Evolutionary conservation across 2,113 vertebrate species (phyloP).

Genomic region (Sturnira hondurensis): DNA sequence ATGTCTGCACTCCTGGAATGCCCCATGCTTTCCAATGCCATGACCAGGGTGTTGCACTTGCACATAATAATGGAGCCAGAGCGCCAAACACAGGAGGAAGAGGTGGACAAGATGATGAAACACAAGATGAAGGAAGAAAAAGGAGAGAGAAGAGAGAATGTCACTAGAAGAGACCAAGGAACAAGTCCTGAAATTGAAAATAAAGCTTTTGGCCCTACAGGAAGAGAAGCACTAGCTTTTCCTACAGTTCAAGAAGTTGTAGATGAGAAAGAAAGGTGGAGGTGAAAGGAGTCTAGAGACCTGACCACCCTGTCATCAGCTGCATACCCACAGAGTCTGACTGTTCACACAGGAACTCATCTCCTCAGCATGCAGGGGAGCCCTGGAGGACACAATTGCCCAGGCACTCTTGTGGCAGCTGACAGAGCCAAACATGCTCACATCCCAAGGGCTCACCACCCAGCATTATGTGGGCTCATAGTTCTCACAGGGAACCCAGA

Average conservation of each 20-base stretch:
- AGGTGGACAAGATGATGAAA: slow-evolving; percentile 74
- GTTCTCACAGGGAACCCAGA: slow-evolving; percentile 85
- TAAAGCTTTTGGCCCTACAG: slow-evolving; percentile 89
- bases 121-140: slow-evolving; percentile 80
- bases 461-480: slow-evolving; percentile 85
- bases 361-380: slow-evolving; percentile 91
- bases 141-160: slow-evolving; percentile 89
- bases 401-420: slow-evolving; percentile 82
- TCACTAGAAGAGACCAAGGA: slow-evolving; percentile 91
- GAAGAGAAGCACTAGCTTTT: slow-evolving; percentile 94
- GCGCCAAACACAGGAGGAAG: slow-evolving; percentile 92
- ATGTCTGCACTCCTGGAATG: slow-evolving; percentile 93
- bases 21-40: slow-evolving; percentile 93
- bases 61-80: slow-evolving; percentile 94
- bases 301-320: slow-evolving; percentile 89
- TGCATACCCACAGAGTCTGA: slow-evolving; percentile 87
- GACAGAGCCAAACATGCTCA: slow-evolving; percentile 91
- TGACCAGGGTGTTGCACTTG: slow-evolving; percentile 91
- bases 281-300: slow-evolving; percentile 91
- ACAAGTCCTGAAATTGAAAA: slow-evolving; percentile 89
- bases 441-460: slow-evolving; percentile 85
- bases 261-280: slow-evolving; percentile 91
- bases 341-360: slow-evolving; percentile 88
- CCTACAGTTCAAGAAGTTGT: slow-evolving; percentile 91
- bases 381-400: slow-evolving; percentile 86